Evolutionary conservation across 2,888 invertebrate genomes (phyloP).

Genomic region (Dolichomitus sp.): DNA sequence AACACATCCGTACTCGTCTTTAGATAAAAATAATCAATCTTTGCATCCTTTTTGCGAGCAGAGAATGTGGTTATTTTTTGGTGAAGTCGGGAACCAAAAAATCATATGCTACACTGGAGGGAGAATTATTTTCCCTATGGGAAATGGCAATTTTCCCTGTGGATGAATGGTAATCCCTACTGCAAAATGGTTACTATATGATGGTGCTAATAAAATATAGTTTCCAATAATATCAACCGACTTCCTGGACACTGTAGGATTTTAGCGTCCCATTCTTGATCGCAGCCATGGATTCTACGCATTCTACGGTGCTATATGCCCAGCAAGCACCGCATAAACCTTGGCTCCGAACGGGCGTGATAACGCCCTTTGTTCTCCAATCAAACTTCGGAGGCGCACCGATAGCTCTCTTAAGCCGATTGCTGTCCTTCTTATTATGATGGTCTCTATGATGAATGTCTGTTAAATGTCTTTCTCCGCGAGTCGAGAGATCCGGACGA

Average conservation of each 20-base stretch:
- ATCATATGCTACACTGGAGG: no score
- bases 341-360: slow-evolving; percentile 91
- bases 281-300: slow-evolving; percentile 92
- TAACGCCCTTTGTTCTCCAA: slow-evolving; percentile 90
- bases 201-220: background rate
- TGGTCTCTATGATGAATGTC: slow-evolving; percentile 76
- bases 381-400: slow-evolving; percentile 81
- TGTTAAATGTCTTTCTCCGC: slow-evolving; percentile 75
- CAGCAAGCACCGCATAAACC: slow-evolving; percentile 94
- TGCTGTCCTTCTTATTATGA: slow-evolving; percentile 29
- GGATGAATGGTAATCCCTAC: no score
- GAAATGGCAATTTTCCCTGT: no score
- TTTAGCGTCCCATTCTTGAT: slow-evolving; percentile 89
- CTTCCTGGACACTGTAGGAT: slow-evolving; percentile 91
- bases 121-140: no score
- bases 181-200: background rate
- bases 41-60: no score
- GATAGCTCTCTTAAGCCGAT: slow-evolving; percentile 72
- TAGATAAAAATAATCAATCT: no score
- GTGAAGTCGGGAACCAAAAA: no score
- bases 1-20: no score
- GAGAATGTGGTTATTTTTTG: no score
- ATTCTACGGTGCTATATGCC: slow-evolving; percentile 93
- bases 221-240: slow-evolving; percentile 65
- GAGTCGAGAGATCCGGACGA: slow-evolving; percentile 77